phyloP scores from a whole-genome alignment of 2,888 invertebrate species.

The Empis livida region DNA sequence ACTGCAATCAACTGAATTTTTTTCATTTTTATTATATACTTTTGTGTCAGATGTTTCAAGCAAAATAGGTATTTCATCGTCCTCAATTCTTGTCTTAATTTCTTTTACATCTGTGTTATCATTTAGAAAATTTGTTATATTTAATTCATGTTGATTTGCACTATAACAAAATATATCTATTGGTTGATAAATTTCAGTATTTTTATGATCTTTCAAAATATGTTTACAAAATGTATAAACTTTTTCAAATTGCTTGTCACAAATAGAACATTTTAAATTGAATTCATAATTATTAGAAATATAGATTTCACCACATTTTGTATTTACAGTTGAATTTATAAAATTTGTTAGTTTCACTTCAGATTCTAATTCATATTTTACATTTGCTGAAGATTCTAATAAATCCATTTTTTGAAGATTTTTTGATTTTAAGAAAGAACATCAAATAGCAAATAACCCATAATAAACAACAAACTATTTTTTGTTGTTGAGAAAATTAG shows the following conservation, averaged over 20 bases:
- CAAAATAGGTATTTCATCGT: background rate
- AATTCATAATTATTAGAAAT: background rate
- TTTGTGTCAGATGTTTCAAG: too few relatives aligned
- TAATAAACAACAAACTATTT: too few relatives aligned
- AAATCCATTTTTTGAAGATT: too few relatives aligned
- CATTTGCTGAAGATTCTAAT: too few relatives aligned
- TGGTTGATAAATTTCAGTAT: background rate
- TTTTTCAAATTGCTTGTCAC: background rate
- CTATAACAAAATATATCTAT: background rate
- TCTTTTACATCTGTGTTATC: background rate
- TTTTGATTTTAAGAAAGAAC: too few relatives aligned
- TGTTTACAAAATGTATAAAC: background rate
- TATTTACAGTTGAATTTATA: too few relatives aligned
- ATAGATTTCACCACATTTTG: background rate
- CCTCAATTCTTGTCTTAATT: background rate
- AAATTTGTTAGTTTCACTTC: too few relatives aligned
- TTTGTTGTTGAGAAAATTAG: too few relatives aligned
- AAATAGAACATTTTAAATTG: background rate
- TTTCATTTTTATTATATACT: too few relatives aligned
- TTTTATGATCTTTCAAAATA: background rate
- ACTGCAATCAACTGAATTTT: too few relatives aligned
- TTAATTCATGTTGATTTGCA: background rate
- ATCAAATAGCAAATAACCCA: too few relatives aligned
- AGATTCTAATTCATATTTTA: too few relatives aligned
- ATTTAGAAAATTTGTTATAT: background rate